Evolutionary conservation across 1,140 invertebrate species (phyloP).

Genomic region (Colletes gigas): DNA sequence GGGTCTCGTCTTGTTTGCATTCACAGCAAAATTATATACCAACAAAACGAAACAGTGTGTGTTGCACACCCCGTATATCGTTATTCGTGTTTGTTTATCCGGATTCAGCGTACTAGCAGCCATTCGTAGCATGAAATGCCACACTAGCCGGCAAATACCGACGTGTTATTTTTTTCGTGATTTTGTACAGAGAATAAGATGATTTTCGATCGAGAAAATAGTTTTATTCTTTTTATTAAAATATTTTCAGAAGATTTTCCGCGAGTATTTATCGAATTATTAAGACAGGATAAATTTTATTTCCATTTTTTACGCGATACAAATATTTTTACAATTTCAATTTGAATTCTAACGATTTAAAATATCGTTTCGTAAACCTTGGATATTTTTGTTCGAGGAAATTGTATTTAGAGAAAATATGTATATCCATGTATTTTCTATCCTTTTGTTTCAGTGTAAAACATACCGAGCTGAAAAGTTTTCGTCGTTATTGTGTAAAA

Average conservation of each 20-base stretch:
- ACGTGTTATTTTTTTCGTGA: background rate
- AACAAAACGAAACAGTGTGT: background rate
- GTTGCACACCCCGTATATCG: background rate
- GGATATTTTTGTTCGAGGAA: too few species aligned
- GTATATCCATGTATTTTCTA: too few species aligned
- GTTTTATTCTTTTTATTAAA: slow-evolving; percentile 16
- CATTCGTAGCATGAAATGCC: slow-evolving; percentile 3
- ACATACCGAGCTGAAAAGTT: too few species aligned
- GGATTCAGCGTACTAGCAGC: background rate
- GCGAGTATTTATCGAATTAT: too few species aligned
- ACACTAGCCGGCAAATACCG: background rate
- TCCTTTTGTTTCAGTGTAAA: too few species aligned
- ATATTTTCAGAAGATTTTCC: background rate
- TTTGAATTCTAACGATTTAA: too few species aligned
- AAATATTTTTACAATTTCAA: too few species aligned
- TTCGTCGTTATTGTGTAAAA: too few species aligned
- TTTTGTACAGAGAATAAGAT: background rate
- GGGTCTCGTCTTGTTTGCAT: slow-evolving; percentile 18
- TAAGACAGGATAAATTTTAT: too few species aligned
- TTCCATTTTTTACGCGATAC: too few species aligned
- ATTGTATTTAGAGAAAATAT: too few species aligned
- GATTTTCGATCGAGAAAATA: background rate
- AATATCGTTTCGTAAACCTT: too few species aligned
- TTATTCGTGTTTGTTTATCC: slow-evolving; percentile 26
- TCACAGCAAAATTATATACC: background rate